phyloP scores from a whole-genome alignment of 2,888 invertebrate genomes.

The Microlaimidae sp. region DNA sequence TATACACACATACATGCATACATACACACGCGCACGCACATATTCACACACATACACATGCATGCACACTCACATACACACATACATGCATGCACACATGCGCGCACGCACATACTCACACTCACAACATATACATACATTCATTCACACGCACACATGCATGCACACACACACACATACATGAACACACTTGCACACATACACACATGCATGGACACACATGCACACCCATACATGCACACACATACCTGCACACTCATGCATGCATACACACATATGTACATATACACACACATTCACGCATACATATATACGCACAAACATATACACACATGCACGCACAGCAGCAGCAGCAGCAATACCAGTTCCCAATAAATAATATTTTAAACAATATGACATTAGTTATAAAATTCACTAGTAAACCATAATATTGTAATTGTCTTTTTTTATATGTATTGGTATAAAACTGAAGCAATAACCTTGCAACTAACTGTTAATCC shows the following conservation, averaged over 20 bases:
- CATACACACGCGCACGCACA: too few relatives aligned
- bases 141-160: conserved; percentile 6
- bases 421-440: too few relatives aligned
- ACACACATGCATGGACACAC: not conserved
- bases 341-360: too few relatives aligned
- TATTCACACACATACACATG: too few relatives aligned
- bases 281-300: conserved; percentile 1
- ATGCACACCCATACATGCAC: not conserved
- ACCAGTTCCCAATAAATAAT: too few relatives aligned
- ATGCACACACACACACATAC: conserved; percentile 4
- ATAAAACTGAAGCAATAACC: too few relatives aligned
- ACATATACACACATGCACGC: conserved; percentile 3
- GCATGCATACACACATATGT: not conserved
- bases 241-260: not conserved
- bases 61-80: too few relatives aligned
- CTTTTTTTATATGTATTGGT: too few relatives aligned
- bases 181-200: not conserved
- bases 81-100: conserved; percentile 6
- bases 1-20: conserved; percentile 5
- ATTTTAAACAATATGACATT: too few relatives aligned
- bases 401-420: too few relatives aligned
- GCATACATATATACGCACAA: too few relatives aligned
- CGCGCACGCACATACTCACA: conserved; percentile 3
- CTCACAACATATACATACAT: conserved; percentile 6
- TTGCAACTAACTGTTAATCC: too few relatives aligned